A percentile compares a stretch with the other conserved stretches of the same genome.
These are phyloP conservation scores for Capreolus pygargus DNA, from an alignment of 2,113 vertebrate species.

Conservation along the genomic window DNA sequence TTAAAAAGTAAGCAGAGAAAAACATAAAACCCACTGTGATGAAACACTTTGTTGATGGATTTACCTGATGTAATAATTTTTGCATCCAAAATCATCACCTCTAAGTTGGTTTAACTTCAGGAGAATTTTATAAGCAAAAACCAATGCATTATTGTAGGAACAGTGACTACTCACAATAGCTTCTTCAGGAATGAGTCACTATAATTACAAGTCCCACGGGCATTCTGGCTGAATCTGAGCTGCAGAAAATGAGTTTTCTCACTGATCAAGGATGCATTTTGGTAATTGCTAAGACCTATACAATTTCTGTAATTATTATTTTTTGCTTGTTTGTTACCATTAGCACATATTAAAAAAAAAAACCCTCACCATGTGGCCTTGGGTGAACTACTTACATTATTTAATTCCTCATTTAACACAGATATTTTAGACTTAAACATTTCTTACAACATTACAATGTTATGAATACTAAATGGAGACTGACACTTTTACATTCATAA, in stretches of 20 bases:
- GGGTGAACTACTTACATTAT: background rate
- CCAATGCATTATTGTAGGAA: background rate
- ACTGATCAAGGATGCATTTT: background rate
- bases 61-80: slow-evolving; percentile 21
- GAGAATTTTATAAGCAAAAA: slow-evolving; percentile 38
- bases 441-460: background rate
- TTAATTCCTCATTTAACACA: background rate
- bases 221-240: background rate
- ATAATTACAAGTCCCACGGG: background rate
- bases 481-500: background rate
- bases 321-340: background rate
- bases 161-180: background rate
- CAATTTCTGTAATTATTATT: background rate
- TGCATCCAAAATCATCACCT: slow-evolving; percentile 18
- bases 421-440: background rate
- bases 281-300: background rate
- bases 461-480: background rate
- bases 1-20: background rate
- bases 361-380: background rate
- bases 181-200: slow-evolving; percentile 33
- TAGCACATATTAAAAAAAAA: background rate
- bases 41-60: slow-evolving; percentile 18
- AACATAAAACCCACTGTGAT: background rate
- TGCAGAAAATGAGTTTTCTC: background rate
- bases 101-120: slow-evolving; percentile 7